Evolutionary conservation across 2,888 invertebrate species (phyloP).

Genomic region (Diploptera punctata): DNA sequence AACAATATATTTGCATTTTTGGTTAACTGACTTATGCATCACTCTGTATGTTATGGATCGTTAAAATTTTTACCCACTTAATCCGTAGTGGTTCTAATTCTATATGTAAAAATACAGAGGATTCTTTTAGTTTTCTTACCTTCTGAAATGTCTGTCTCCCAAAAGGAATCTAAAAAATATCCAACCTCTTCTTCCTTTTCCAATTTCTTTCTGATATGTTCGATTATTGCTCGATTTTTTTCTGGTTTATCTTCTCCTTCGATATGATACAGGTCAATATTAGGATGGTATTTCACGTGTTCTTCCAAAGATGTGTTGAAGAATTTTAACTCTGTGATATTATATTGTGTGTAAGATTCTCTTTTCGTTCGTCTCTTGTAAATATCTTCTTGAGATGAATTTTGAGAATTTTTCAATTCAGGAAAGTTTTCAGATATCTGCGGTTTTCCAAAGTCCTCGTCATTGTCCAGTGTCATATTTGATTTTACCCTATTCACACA

Average conservation of each 20-base stretch:
- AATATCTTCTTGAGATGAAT: neutral
- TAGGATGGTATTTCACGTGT: neutral
- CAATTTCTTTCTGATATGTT: conserved; percentile 2
- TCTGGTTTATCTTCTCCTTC: neutral
- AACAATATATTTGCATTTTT: too few relatives aligned
- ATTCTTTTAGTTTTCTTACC: too few relatives aligned
- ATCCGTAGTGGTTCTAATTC: too few relatives aligned
- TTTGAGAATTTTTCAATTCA: too few relatives aligned
- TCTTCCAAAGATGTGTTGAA: too few relatives aligned
- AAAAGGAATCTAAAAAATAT: conserved; percentile 35
- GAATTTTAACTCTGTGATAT: neutral
- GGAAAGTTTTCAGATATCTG: too few relatives aligned
- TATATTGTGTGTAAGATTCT: conserved; percentile 24
- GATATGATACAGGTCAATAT: neutral
- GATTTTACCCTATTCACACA: conserved; percentile 28
- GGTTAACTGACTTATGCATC: too few relatives aligned
- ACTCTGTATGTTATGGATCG: too few relatives aligned
- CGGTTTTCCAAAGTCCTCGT: conserved; percentile 37
- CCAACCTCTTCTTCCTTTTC: conserved; percentile 37
- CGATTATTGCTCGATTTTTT: neutral
- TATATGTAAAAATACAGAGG: too few relatives aligned
- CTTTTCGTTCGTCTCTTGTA: neutral
- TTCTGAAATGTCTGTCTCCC: too few relatives aligned
- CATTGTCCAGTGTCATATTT: conserved; percentile 23
- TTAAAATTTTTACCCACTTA: too few relatives aligned